Percentiles rank a stretch among this genome's conserved stretches.
Conservation (phyloP, 1,140 invertebrate genomes). For the Papilio aristodemus region DNA sequence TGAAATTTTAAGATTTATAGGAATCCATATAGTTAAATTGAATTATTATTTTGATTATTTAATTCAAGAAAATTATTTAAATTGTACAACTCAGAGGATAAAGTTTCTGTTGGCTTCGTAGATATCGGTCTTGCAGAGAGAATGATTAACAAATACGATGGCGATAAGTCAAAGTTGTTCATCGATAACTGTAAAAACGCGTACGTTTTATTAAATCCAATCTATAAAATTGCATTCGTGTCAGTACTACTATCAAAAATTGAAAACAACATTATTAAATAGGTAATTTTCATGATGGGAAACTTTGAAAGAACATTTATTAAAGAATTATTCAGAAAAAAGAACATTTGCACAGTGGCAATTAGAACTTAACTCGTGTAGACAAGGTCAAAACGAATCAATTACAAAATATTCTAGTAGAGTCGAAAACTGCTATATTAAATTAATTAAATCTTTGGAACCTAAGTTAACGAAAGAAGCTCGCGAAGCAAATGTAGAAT, state of each 20-base stretch:
- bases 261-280: constrained; percentile 46
- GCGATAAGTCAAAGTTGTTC: constrained; percentile 30
- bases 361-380: constrained; percentile 48
- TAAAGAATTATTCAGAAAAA: constrained; percentile 45
- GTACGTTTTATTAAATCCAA: background rate
- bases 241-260: constrained; percentile 41
- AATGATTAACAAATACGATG: constrained; percentile 27
- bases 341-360: constrained; percentile 48
- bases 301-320: constrained; percentile 40
- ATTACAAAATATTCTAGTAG: constrained; percentile 42
- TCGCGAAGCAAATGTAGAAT: constrained; percentile 38
- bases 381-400: constrained; percentile 41
- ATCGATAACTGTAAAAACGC: constrained; percentile 33
- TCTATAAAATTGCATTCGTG: constrained; percentile 32
- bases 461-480: constrained; percentile 38
- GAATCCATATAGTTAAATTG: no score
- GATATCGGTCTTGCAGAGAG: constrained; percentile 28
- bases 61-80: no score
- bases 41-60: no score
- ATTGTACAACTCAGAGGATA: no score
- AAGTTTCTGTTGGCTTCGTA: background rate
- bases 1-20: no score
- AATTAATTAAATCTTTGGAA: constrained; percentile 46
- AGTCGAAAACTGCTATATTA: constrained; percentile 46
- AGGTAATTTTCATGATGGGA: constrained; percentile 39